phyloP scores from a whole-genome alignment of 2,113 vertebrate genomes.

The Orycteropus afer region DNA sequence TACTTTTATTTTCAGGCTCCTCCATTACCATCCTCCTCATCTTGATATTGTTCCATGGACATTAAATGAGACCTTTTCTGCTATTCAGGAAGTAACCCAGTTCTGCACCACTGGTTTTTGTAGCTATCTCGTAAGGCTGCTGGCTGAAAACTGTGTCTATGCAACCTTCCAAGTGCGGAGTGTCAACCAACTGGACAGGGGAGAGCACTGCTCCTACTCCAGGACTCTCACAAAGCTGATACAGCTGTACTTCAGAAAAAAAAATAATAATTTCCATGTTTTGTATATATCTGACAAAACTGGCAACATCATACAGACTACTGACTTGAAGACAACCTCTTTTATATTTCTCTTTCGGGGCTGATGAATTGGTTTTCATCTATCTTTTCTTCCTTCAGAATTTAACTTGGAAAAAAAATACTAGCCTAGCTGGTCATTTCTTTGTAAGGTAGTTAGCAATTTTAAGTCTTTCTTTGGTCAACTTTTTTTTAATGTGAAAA shows the following conservation, averaged over 20 bases:
- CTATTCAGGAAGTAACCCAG: slow-evolving; percentile 98
- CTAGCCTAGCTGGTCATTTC: slow-evolving; percentile 94
- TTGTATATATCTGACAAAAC: slow-evolving; percentile 98
- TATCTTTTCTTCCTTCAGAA: slow-evolving; percentile 83
- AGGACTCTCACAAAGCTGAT: slow-evolving; percentile 90
- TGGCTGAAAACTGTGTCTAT: slow-evolving; percentile 99
- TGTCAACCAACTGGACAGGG: slow-evolving; percentile 91
- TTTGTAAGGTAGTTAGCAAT: slow-evolving; percentile 95
- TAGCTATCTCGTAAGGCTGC: slow-evolving; percentile 98
- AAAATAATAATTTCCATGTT: slow-evolving; percentile 87
- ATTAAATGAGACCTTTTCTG: slow-evolving; percentile 93
- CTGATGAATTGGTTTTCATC: slow-evolving; percentile 90
- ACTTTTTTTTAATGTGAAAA: slow-evolving; percentile 95
- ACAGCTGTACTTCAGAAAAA: slow-evolving; percentile 92
- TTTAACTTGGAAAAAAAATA: slow-evolving; percentile 89
- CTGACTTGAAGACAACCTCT: slow-evolving; percentile 94
- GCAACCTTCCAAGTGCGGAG: slow-evolving; percentile 97
- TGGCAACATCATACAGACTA: slow-evolving; percentile 96
- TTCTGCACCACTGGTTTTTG: slow-evolving; percentile 96
- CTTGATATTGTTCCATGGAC: slow-evolving; percentile 95
- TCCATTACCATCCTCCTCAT: slow-evolving; percentile 96
- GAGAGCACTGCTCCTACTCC: slow-evolving; percentile 89
- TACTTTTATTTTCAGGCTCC: slow-evolving; percentile 91
- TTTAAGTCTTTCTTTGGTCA: slow-evolving; percentile 92
- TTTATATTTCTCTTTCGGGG: slow-evolving; percentile 92